Base-by-base conservation (phyloP, 2,888 invertebrate species). In the Alviniconcha strummeri region DNA sequence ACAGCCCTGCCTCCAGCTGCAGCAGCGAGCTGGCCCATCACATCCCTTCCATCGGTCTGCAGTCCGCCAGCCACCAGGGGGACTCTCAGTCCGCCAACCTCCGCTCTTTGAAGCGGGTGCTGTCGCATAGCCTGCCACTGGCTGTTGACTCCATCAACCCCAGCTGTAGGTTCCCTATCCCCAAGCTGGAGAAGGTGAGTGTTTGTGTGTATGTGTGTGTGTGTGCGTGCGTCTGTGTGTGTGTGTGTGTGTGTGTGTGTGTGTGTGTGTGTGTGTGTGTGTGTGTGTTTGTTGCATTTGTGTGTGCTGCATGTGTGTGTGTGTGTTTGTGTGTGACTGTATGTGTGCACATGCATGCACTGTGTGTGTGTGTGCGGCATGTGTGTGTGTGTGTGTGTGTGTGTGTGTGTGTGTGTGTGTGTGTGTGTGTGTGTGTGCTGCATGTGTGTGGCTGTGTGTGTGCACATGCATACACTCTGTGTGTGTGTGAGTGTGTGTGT, bases 101-200 rank as follows among this genome's bases (percentile, higher is more conserved):
- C 13, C 67, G 36, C 52, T 85, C 85, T 17, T 82, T 86, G 0
- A 83, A 86, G 54, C 86, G 86, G 74, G 85, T 89, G 13, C 86
- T 88, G 75, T 87, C 90, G 8, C 84, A 88, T 57, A 91, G 90
- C 6, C 69, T 80, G 8, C 78, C 78, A 79, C 80, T 90, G 17
- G 89, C 90, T 1, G 85, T 91, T n/a, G 92, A 91, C 86, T 91
- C 92, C 5, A 86, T 82, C 77, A 77, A 56, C 9, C 77, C 82
- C 36, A 19, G 11, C 17, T 55, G 64, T 69, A 54, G 77, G 0
- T 82, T 82, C 11, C 76, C 76, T 54, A 56, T 82, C 7, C 19
- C 54, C 11, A 82, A 77, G 69, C 77, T 82, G 77, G 82, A 82
- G 19, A 56, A 9, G 77, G 82, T 82, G 52, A 54, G 82, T 64